Percentiles rank a stretch among this genome's conserved stretches.
Evolutionary conservation across 2,888 invertebrate genomes (phyloP).

Genomic region (Antheraea assamensis): DNA sequence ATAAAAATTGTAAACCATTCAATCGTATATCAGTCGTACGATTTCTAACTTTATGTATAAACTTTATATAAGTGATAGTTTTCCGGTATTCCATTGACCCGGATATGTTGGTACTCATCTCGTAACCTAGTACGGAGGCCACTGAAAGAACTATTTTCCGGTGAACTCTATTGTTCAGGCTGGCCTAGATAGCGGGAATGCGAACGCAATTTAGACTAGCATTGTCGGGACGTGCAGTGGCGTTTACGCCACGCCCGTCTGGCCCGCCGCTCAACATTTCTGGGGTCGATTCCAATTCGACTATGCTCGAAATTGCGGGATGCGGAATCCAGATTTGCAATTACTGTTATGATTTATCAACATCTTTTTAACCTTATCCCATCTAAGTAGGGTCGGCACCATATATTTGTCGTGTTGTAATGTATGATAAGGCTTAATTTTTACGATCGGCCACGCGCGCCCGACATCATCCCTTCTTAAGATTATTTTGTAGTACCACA

Average conservation of each 20-base stretch:
- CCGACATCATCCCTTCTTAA: too few relatives aligned
- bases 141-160: conserved; percentile 65
- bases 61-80: conserved; percentile 41
- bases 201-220: conserved; percentile 72
- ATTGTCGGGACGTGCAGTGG: conserved; percentile 67
- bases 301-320: conserved; percentile 17
- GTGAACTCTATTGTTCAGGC: conserved; percentile 65
- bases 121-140: conserved; percentile 64
- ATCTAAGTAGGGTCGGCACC: too few relatives aligned
- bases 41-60: neutral
- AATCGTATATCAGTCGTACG: neutral
- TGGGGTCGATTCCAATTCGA: conserved; percentile 31
- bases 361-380: too few relatives aligned
- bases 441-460: too few relatives aligned
- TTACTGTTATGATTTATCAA: neutral
- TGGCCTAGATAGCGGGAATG: conserved; percentile 74
- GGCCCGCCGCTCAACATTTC: conserved; percentile 30
- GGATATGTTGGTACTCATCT: conserved; percentile 52
- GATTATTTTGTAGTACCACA: too few relatives aligned
- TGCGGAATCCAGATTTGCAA: conserved; percentile 14
- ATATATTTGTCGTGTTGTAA: too few relatives aligned
- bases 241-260: conserved; percentile 18
- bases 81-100: conserved; percentile 65
- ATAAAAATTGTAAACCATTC: neutral
- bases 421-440: too few relatives aligned